A percentile compares a stretch with the other conserved stretches of the same genome.
These are phyloP conservation scores for Molanna angustata DNA, from an alignment of 2,888 invertebrate genomes.

Conservation along the genomic window DNA sequence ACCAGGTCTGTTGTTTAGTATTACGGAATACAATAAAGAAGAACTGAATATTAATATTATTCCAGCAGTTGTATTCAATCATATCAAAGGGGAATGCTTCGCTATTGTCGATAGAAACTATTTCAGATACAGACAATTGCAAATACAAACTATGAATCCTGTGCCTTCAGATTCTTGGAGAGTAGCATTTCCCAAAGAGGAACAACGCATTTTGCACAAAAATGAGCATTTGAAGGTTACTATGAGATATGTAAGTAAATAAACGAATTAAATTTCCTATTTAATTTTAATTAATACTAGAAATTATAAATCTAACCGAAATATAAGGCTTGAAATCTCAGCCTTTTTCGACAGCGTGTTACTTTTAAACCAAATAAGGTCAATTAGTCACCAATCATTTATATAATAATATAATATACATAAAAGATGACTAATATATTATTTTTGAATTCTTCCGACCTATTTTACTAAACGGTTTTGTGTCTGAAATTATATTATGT, in stretches of 20 bases:
- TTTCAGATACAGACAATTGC: not conserved
- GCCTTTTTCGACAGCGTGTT: too few species aligned
- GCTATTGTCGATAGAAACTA: constrained; percentile 4
- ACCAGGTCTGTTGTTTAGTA: too few species aligned
- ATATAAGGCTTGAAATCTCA: too few species aligned
- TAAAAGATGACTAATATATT: too few species aligned
- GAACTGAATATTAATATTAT: not conserved
- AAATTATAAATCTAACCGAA: too few species aligned
- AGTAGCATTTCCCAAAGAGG: not conserved
- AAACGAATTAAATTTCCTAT: not conserved
- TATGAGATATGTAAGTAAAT: constrained; percentile 1
- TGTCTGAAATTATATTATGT: too few species aligned
- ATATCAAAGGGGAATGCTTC: not conserved
- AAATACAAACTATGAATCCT: not conserved
- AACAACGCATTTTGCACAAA: not conserved
- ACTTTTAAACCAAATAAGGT: too few species aligned
- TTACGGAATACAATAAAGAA: not conserved
- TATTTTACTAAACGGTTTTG: too few species aligned
- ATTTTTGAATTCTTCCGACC: too few species aligned
- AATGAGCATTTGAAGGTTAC: not conserved
- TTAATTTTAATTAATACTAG: too few species aligned
- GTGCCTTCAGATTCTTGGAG: not conserved
- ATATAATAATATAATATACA: too few species aligned
- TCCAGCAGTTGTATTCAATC: not conserved
- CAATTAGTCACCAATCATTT: too few species aligned